Percentiles rank a stretch among this genome's conserved stretches.
Conservation (phyloP, 2,113 vertebrate genomes). For the Proteles cristata region DNA sequence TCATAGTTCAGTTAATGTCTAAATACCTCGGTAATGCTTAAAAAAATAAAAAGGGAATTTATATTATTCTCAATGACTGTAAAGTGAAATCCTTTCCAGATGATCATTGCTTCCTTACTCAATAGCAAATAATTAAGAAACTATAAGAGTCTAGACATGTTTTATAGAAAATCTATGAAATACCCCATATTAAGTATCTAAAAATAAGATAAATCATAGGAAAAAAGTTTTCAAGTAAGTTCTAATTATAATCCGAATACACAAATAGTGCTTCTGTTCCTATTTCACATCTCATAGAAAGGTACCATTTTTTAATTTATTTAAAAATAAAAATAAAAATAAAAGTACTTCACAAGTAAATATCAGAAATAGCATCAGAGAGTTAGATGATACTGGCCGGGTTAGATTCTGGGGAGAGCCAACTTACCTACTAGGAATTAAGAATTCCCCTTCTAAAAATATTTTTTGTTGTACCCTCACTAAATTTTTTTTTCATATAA, state of each 20-base stretch:
- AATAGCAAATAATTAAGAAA: constrained; percentile 10
- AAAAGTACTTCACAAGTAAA: background rate
- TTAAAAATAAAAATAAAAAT: background rate
- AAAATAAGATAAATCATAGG: background rate
- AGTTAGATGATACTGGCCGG: background rate
- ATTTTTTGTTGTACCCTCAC: background rate
- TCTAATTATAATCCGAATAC: background rate
- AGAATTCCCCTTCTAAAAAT: background rate
- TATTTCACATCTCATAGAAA: background rate
- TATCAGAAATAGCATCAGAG: background rate
- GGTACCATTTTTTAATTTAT: background rate
- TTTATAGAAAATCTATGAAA: background rate
- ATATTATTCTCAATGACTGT: background rate
- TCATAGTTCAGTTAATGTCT: background rate
- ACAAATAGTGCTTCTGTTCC: background rate
- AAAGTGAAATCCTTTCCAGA: background rate
- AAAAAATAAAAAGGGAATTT: background rate
- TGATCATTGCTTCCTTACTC: background rate
- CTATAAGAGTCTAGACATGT: background rate
- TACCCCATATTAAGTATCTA: background rate
- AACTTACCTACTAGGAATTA: background rate
- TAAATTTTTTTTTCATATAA: background rate
- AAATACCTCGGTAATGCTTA: background rate
- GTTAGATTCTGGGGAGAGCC: background rate
- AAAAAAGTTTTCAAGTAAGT: constrained; percentile 6